phyloP scores from a whole-genome alignment of 2,888 invertebrate species.

The Drosophila meridionalis region DNA sequence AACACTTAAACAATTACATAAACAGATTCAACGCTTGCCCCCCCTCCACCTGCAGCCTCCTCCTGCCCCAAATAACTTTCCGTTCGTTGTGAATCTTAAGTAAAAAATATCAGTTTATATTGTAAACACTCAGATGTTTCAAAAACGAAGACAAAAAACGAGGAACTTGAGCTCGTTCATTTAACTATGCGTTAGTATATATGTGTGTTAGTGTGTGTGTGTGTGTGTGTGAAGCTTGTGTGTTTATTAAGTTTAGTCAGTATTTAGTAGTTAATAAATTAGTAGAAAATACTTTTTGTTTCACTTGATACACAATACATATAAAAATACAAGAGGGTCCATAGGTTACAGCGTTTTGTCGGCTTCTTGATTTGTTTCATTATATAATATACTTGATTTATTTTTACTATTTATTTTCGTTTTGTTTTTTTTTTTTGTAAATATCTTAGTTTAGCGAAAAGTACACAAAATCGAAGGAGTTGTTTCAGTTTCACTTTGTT shows the following conservation, averaged over 20 bases:
- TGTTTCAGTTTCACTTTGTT: conserved; percentile 14
- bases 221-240: conserved; percentile 1
- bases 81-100: conserved; percentile 35
- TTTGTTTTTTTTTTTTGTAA: conserved; percentile 17
- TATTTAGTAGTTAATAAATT: conserved; percentile 55
- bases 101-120: conserved; percentile 63
- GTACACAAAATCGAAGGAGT: conserved; percentile 13
- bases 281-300: conserved; percentile 63
- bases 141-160: conserved; percentile 42
- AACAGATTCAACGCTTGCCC: conserved; percentile 9
- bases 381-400: neutral
- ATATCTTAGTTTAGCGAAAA: conserved; percentile 20
- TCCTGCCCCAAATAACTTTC: conserved; percentile 18
- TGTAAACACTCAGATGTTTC: conserved; percentile 63
- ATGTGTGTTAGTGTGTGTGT: neutral
- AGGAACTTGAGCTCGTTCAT: conserved; percentile 13
- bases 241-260: conserved; percentile 13
- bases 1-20: conserved; percentile 46
- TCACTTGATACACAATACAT: conserved; percentile 47
- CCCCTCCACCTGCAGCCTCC: neutral
- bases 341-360: conserved; percentile 62
- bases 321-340: conserved; percentile 79
- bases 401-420: conserved; percentile 2
- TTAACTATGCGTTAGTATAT: conserved; percentile 3
- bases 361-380: conserved; percentile 24